These are phyloP conservation scores for Lutraria rhynchaena DNA, from an alignment of 1,140 invertebrate genomes.

Conservation along the genomic window DNA sequence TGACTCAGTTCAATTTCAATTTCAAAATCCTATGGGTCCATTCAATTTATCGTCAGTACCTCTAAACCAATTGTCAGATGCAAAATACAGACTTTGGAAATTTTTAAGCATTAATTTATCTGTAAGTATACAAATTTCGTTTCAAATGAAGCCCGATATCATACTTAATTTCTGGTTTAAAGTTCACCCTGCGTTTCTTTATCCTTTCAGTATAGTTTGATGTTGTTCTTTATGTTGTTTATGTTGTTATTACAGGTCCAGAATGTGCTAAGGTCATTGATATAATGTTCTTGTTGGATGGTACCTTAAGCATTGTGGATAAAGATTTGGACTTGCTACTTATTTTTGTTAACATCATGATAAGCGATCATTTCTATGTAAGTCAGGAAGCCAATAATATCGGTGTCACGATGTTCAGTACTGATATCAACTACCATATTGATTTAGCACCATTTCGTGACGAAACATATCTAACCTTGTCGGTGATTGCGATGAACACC, in stretches of 20 bases:
- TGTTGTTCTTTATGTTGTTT: neutral
- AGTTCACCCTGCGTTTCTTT: too few relatives aligned
- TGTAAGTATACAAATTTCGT: too few relatives aligned
- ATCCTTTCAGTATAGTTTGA: too few relatives aligned
- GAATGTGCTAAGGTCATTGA: conserved; percentile 64
- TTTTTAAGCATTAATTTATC: too few relatives aligned
- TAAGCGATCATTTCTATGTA: conserved; percentile 70
- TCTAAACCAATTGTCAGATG: too few relatives aligned
- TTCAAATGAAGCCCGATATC: too few relatives aligned
- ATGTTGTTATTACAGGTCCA: conserved; percentile 12
- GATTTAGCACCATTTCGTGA: conserved; percentile 65
- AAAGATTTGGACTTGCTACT: conserved; percentile 71
- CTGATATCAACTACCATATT: conserved; percentile 66
- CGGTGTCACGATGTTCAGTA: conserved; percentile 74
- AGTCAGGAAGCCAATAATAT: conserved; percentile 69
- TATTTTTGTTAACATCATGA: conserved; percentile 71
- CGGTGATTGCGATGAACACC: conserved; percentile 59
- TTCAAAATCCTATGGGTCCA: too few relatives aligned
- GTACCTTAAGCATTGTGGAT: conserved; percentile 70
- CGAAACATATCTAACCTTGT: conserved; percentile 61
- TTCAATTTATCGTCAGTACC: too few relatives aligned
- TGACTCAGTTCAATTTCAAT: too few relatives aligned
- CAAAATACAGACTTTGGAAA: too few relatives aligned
- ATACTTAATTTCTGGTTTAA: too few relatives aligned
- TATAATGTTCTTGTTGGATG: conserved; percentile 73